Evolutionary conservation across 2,888 invertebrate species (phyloP).

Genomic region (Galeruca laticollis): DNA sequence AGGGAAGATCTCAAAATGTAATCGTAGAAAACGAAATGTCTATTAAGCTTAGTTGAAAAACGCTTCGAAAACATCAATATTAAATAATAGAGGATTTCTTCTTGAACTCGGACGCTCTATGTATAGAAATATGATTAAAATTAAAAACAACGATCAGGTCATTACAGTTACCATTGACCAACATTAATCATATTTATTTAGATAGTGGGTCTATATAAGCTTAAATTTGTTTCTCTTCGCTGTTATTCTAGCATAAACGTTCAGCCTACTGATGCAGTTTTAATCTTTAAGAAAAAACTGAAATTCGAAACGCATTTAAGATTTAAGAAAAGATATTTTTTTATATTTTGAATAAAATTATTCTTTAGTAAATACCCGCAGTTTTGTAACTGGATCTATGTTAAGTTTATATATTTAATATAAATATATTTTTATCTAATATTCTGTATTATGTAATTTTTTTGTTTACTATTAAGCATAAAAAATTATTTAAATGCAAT

Average conservation of each 20-base stretch:
- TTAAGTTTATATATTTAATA: conserved; percentile 10
- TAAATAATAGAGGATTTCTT: conserved; percentile 18
- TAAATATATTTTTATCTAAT: conserved; percentile 7
- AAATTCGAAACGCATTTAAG: not conserved
- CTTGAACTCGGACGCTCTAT: not conserved
- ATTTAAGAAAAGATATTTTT: not conserved
- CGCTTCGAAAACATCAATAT: conserved; percentile 20
- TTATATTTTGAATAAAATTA: too few species aligned
- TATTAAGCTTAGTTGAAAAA: conserved; percentile 29
- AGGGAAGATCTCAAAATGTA: conserved; percentile 20
- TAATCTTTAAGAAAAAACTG: conserved; percentile 5
- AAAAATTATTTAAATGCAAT: not conserved
- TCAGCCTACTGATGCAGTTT: conserved; percentile 6
- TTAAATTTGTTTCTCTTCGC: conserved; percentile 11
- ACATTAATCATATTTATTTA: not conserved
- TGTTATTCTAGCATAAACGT: conserved; percentile 8
- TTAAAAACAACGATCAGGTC: not conserved
- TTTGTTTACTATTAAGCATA: not conserved
- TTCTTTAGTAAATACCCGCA: not conserved
- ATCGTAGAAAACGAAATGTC: conserved; percentile 24
- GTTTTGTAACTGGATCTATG: not conserved
- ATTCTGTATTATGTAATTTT: not conserved
- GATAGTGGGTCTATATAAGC: conserved; percentile 8
- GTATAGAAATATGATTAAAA: not conserved
- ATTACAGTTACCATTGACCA: not conserved